Conservation (phyloP, 2,888 invertebrate genomes). For the Scaptodrosophila latifasciaeformis region DNA sequence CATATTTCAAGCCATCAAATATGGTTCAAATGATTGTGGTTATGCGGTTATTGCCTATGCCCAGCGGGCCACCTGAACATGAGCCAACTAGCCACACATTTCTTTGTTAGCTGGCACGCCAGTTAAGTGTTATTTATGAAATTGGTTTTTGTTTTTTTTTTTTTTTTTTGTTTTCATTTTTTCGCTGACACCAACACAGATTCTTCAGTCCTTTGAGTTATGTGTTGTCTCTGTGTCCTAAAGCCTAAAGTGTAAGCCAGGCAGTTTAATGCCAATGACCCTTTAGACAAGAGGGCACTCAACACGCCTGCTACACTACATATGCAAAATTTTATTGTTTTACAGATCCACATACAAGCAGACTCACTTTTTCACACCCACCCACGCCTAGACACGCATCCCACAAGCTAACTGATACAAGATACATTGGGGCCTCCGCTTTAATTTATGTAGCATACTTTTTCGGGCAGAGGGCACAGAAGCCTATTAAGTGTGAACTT, state of each 20-base stretch:
- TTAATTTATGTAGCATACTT: constrained; percentile 25
- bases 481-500: constrained; percentile 3
- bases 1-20: constrained; percentile 36
- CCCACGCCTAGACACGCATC: no score
- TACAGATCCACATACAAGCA: no score
- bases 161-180: no score
- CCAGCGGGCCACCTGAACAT: no score
- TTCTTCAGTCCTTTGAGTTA: background rate
- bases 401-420: no score
- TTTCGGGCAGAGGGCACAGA: constrained; percentile 1
- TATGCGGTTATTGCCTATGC: no score
- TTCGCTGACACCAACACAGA: constrained; percentile 18
- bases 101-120: constrained; percentile 39
- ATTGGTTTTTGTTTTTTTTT: no score
- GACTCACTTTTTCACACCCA: no score
- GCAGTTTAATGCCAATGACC: constrained; percentile 30
- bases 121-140: constrained; percentile 52
- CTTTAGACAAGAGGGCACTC: constrained; percentile 40
- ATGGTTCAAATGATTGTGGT: constrained; percentile 26
- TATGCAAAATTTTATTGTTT: no score
- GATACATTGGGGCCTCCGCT: background rate
- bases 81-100: no score
- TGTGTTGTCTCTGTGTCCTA: background rate
- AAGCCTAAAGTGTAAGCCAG: constrained; percentile 30
- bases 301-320: constrained; percentile 8